These are phyloP conservation scores for Eulithis testata DNA, from an alignment of 2,888 invertebrate genomes.

Conservation along the genomic window DNA sequence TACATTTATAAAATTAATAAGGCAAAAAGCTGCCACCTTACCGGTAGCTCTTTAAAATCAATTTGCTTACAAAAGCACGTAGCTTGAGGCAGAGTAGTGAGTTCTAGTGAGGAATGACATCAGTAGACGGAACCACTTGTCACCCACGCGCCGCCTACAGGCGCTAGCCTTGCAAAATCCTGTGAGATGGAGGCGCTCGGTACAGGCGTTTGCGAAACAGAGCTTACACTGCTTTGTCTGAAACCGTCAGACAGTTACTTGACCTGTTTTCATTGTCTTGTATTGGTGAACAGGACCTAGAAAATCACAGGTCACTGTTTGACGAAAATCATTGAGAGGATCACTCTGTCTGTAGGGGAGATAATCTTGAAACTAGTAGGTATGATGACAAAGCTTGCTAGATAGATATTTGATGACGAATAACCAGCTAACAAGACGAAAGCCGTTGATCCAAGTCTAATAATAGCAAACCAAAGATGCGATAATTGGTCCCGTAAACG, in stretches of 20 bases:
- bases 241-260: neutral
- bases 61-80: constrained; percentile 29
- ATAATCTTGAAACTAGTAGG: no score
- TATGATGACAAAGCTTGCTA: neutral
- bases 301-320: neutral
- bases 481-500: constrained; percentile 71
- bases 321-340: neutral
- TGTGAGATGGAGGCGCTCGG: constrained; percentile 41
- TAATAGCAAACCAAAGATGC: constrained; percentile 56
- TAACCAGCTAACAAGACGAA: constrained; percentile 51
- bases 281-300: neutral
- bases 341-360: neutral
- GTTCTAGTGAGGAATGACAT: constrained; percentile 64
- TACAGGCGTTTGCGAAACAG: constrained; percentile 38
- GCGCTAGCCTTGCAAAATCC: constrained; percentile 73
- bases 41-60: constrained; percentile 29
- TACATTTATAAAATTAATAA: constrained; percentile 4
- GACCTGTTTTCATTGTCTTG: neutral
- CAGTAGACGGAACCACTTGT: constrained; percentile 73
- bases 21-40: constrained; percentile 8
- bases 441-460: constrained; percentile 62
- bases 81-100: constrained; percentile 45
- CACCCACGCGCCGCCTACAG: constrained; percentile 75
- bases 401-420: constrained; percentile 4
- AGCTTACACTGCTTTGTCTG: constrained; percentile 4